Evolutionary conservation across 2,888 invertebrate genomes (phyloP).

Genomic region (Oligia latruncula): DNA sequence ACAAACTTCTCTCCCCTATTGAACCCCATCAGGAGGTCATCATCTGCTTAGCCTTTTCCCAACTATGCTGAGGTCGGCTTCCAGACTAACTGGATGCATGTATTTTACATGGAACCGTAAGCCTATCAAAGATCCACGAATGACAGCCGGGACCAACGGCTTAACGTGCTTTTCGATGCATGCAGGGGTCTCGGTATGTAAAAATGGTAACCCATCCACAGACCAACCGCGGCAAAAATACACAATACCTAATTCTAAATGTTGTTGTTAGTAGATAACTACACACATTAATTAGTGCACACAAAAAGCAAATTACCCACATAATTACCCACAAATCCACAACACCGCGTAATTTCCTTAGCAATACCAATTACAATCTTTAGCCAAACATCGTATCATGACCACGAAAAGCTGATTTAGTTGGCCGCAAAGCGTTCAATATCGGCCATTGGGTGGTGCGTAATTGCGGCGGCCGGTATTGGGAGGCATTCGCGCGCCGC

Average conservation of each 20-base stretch:
- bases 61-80: no score
- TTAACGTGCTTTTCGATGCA: no score
- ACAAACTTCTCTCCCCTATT: no score
- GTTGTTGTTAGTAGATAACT: background rate
- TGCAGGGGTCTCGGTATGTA: no score
- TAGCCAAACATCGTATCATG: conserved; percentile 49
- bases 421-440: conserved; percentile 62
- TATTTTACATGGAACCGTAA: no score
- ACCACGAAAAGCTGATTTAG: conserved; percentile 59
- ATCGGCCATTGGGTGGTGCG: conserved; percentile 40
- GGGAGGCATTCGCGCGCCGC: conserved; percentile 35
- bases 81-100: no score
- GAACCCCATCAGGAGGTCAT: no score
- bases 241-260: no score
- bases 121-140: no score
- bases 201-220: no score
- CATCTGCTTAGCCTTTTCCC: no score
- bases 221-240: background rate
- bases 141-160: no score
- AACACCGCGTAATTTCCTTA: conserved; percentile 42
- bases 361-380: conserved; percentile 60
- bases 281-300: background rate
- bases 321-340: conserved; percentile 23
- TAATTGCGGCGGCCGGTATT: conserved; percentile 56
- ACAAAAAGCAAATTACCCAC: conserved; percentile 7